Base-by-base conservation (phyloP, 2,113 vertebrate genomes). In the Psammodynastes pulverulentus region DNA sequence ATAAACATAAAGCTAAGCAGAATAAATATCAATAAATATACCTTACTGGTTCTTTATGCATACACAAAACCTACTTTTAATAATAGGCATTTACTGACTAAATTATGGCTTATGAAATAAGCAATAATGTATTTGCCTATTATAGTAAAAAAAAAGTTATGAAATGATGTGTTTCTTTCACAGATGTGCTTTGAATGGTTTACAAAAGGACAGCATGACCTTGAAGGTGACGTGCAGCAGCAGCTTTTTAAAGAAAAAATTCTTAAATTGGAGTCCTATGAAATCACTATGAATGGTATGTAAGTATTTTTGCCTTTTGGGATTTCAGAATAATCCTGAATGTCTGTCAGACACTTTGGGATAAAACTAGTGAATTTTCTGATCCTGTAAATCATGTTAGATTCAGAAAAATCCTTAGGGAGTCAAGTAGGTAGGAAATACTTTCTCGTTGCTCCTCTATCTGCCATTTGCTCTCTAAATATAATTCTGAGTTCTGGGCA, bases 171-270 rank as follows among this genome's bases (percentile, higher is more conserved):
- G 19, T 95, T 92, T 12, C 7, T 39, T 94, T 94, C 94, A 87
- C 96, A 99, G 99, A 98, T 99, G 99, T 99, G 99, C 96, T 99
- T 99, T 95, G 99, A 99, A 96, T 99, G 99, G 99, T 99, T 99
- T 96, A 99, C 99, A 79, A 99, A 99, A 97, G 99, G 99, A 67
- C 99, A 99, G 21, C 99, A 99, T 67, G 99, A 99, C 95, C 98
- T 99, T 0, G 99, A 99, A 97, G 99, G 99, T 92, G 99, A 99
- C 43, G 98, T 99, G 54, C 99, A 99, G 95, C 99, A 99, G 92
- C 99, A 99, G 93, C 99, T 99, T 54, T 99, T 99, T 96, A 99
- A 99, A 96, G 99, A 99, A 97, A 99, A 99, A 95, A 99, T 99
- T 94, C 98, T 99, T 72, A 99, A 99, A 95, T 96, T 99, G 96